Conservation (phyloP, 23 tunicate species). For the Ascidia mentula region DNA sequence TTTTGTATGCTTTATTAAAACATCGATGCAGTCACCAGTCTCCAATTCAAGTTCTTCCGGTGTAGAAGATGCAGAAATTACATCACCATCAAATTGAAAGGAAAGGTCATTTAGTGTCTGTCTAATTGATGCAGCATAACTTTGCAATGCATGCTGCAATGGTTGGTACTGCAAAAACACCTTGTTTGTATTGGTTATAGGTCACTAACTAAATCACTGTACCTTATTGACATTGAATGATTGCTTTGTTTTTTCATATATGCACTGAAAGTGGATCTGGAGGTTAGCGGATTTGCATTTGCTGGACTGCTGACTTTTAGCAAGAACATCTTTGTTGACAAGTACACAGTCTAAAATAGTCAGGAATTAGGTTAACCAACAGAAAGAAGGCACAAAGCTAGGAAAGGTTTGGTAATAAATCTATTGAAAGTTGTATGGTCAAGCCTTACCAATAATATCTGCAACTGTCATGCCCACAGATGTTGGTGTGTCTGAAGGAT, state of each 20-base stretch:
- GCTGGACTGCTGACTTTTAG: not conserved
- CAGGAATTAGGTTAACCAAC: not conserved
- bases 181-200: not conserved
- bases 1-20: conserved; percentile 10
- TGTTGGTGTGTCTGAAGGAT: not conserved
- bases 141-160: conserved; percentile 7
- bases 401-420: not conserved
- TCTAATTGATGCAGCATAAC: conserved; percentile 13
- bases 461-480: not conserved
- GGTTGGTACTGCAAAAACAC: conserved; percentile 13
- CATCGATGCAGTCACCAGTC: conserved; percentile 45
- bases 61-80: conserved; percentile 12
- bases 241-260: conserved; percentile 21
- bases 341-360: not conserved
- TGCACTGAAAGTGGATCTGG: conserved; percentile 43
- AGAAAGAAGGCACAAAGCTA: not conserved
- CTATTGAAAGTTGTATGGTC: not conserved
- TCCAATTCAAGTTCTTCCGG: conserved; percentile 36
- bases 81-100: conserved; percentile 46
- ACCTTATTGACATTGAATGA: conserved; percentile 36
- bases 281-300: conserved; percentile 5
- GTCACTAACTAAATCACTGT: not conserved
- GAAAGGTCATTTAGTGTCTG: not conserved
- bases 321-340: not conserved
- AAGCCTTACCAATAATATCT: not conserved